Conservation (phyloP, 2,113 vertebrate genomes). For the Podocnemis expansa region DNA sequence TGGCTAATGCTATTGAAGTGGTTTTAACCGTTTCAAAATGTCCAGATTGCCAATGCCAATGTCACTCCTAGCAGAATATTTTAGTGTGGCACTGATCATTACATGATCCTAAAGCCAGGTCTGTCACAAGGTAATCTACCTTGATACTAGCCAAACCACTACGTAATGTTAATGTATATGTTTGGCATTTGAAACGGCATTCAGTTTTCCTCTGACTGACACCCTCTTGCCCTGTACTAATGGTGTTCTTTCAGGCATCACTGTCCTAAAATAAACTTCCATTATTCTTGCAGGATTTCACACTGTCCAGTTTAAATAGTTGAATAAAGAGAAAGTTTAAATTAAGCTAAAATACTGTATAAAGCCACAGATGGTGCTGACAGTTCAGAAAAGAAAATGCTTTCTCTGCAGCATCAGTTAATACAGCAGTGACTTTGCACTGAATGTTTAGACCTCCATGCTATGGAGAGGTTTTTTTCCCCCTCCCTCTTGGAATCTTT, state of each 20-base stretch:
- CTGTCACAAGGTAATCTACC: constrained; percentile 37
- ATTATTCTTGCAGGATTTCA: constrained; percentile 64
- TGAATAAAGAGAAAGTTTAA: constrained; percentile 71
- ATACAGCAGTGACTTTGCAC: constrained; percentile 29
- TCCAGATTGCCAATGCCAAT: background rate
- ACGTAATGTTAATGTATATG: too few species aligned
- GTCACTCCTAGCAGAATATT: background rate
- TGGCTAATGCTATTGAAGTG: background rate
- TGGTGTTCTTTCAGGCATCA: constrained; percentile 23
- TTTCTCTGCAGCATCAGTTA: constrained; percentile 52
- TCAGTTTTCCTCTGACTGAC: constrained; percentile 58
- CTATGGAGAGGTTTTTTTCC: background rate
- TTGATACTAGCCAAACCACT: constrained; percentile 58
- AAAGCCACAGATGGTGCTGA: constrained; percentile 69
- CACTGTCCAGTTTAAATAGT: constrained; percentile 71
- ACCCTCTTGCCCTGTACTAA: constrained; percentile 41
- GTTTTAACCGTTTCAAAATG: background rate
- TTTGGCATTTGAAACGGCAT: constrained; percentile 62
- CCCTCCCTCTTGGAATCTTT: background rate
- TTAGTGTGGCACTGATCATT: constrained; percentile 30
- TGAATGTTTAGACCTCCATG: background rate
- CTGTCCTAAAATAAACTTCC: constrained; percentile 70
- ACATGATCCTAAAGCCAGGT: constrained; percentile 36
- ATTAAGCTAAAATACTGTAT: constrained; percentile 61
- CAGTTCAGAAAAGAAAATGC: constrained; percentile 71